Conservation (phyloP, 2,113 vertebrate genomes). For the Panurus biarmicus region DNA sequence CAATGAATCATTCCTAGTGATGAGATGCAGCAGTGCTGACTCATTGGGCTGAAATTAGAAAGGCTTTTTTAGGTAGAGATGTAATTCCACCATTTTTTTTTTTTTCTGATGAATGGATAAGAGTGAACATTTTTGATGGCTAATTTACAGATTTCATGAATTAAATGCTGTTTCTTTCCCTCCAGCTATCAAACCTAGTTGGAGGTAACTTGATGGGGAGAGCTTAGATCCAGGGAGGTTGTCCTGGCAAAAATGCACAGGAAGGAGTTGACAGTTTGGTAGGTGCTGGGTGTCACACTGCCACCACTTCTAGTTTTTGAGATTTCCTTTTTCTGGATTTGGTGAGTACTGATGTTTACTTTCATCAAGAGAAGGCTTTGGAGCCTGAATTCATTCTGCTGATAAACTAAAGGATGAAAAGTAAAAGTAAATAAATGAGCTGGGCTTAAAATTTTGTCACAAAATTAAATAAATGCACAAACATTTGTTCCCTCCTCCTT, state of each 20-base stretch:
- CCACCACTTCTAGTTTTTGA: background rate
- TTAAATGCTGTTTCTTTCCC: background rate
- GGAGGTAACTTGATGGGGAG: background rate
- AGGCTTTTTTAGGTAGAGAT: slow-evolving; percentile 38
- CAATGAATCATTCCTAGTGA: slow-evolving; percentile 53
- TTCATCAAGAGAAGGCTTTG: background rate
- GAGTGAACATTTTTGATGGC: background rate
- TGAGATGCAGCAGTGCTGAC: slow-evolving; percentile 48
- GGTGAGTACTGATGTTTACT: background rate
- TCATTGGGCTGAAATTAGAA: slow-evolving; percentile 37
- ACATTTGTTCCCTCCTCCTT: background rate
- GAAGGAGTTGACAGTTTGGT: background rate
- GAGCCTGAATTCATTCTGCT: background rate
- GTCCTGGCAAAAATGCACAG: background rate
- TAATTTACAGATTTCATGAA: background rate
- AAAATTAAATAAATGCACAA: background rate
- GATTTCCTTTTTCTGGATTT: background rate
- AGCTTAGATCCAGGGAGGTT: background rate
- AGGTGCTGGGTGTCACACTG: background rate
- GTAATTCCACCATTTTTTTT: slow-evolving; percentile 9
- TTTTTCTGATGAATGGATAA: slow-evolving; percentile 1
- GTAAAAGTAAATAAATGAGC: background rate
- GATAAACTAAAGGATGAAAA: background rate
- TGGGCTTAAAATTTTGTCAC: background rate
- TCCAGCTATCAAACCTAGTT: background rate